Percentiles rank a stretch among this genome's conserved stretches.
Evolutionary conservation across 2,888 invertebrate species (phyloP).

Genomic region (Megaustenia siamemsis): DNA sequence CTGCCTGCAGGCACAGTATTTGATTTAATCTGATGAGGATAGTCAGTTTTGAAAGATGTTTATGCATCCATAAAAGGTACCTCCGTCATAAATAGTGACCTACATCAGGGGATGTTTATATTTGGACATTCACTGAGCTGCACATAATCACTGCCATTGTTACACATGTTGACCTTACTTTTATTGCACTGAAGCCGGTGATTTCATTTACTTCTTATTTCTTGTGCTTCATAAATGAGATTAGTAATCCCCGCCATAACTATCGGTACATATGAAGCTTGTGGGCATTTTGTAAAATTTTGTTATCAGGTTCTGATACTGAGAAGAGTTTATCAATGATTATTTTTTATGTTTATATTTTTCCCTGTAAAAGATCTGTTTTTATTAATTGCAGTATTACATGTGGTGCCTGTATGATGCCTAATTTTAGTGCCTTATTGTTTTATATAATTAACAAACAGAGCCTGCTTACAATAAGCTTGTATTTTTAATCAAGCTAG

Average conservation of each 20-base stretch:
- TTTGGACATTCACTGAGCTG: not conserved
- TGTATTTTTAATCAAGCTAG: too few relatives aligned
- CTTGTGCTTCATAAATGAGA: not conserved
- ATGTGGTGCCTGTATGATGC: slow-evolving; percentile 13
- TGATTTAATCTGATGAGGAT: too few relatives aligned
- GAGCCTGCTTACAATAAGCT: too few relatives aligned
- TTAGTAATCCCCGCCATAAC: not conserved
- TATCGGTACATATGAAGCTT: not conserved
- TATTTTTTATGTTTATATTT: not conserved
- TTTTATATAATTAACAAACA: not conserved
- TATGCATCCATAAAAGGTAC: too few relatives aligned
- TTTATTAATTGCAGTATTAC: slow-evolving; percentile 26
- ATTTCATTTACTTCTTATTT: not conserved
- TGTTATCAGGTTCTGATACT: not conserved
- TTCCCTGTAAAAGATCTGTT: not conserved
- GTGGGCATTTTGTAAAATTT: not conserved
- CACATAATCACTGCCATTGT: not conserved
- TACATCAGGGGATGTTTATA: too few relatives aligned
- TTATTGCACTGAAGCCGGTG: slow-evolving; percentile 6
- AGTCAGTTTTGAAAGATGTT: too few relatives aligned
- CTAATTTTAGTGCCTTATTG: slow-evolving; percentile 18
- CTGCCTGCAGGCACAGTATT: too few relatives aligned
- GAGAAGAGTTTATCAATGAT: not conserved
- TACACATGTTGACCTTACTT: not conserved
- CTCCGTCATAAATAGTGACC: too few relatives aligned